Conservation (phyloP, 1,140 invertebrate species). For the Platorchestia sp. region DNA sequence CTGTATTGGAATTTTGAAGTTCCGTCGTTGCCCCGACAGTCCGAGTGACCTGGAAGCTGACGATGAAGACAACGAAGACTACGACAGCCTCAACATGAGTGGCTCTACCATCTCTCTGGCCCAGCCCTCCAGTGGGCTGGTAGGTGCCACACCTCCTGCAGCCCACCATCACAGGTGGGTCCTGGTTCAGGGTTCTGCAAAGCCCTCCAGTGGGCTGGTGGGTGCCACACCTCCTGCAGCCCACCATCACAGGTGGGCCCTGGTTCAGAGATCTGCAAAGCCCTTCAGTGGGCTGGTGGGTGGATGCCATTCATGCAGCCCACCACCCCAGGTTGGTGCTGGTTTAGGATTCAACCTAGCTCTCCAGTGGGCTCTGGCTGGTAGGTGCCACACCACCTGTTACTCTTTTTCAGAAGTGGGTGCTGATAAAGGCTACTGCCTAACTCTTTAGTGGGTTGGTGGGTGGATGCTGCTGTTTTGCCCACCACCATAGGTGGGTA, state of each 20-base stretch:
- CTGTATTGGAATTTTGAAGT: too few species aligned
- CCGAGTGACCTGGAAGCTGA: constrained; percentile 76
- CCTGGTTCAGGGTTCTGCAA: neutral
- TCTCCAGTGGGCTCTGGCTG: too few species aligned
- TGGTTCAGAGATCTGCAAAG: neutral
- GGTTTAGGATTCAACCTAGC: too few species aligned
- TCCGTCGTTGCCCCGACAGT: neutral
- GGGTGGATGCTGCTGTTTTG: too few species aligned
- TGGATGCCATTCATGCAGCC: neutral
- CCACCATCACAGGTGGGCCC: constrained; percentile 39
- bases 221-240: too few species aligned
- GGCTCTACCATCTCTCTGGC: constrained; percentile 68
- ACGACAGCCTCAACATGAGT: constrained; percentile 70
- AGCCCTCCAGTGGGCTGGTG: too few species aligned
- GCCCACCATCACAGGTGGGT: constrained; percentile 42
- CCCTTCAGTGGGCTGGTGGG: too few species aligned
- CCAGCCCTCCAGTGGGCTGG: constrained; percentile 68
- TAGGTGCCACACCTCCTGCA: neutral
- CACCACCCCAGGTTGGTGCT: constrained; percentile 28
- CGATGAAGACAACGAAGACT: constrained; percentile 76
- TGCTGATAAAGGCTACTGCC: neutral
- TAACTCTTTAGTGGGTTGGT: too few species aligned
- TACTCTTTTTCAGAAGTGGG: constrained; percentile 7
- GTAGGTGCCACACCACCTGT: too few species aligned
- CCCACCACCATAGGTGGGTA: constrained; percentile 24